These are phyloP conservation scores for Ophiothrix spiculata DNA, from an alignment of 35 echinoderm and acorn worm species.

Conservation along the genomic window DNA sequence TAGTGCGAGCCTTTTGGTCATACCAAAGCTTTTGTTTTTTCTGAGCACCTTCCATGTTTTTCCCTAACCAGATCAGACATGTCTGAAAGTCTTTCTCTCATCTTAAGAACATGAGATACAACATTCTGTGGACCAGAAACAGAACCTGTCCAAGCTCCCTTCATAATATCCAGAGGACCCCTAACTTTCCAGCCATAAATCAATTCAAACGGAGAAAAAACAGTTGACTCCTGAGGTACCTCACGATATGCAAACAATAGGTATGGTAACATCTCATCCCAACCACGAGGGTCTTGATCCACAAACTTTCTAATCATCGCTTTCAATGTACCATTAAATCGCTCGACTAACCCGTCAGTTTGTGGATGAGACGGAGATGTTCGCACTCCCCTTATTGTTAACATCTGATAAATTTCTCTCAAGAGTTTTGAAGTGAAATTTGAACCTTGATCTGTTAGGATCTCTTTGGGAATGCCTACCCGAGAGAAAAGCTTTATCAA, in stretches of 20 bases:
- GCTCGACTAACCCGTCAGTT: slow-evolving; percentile 58
- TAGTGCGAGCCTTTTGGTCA: not conserved
- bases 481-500: slow-evolving; percentile 53
- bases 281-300: slow-evolving; percentile 47
- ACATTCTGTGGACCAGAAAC: slow-evolving; percentile 6
- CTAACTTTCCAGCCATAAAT: slow-evolving; percentile 53
- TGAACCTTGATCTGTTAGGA: slow-evolving; percentile 62
- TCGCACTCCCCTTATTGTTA: slow-evolving; percentile 45
- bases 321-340: slow-evolving; percentile 67
- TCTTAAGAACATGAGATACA: slow-evolving; percentile 6
- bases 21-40: not conserved
- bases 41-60: not conserved
- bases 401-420: slow-evolving; percentile 54
- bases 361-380: slow-evolving; percentile 59
- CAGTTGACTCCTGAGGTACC: slow-evolving; percentile 6
- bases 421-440: slow-evolving; percentile 58
- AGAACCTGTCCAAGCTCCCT: slow-evolving; percentile 62
- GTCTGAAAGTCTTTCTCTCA: not conserved
- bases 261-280: slow-evolving; percentile 60
- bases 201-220: slow-evolving; percentile 64
- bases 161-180: slow-evolving; percentile 54
- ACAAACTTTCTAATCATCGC: slow-evolving; percentile 51
- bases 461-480: slow-evolving; percentile 68
- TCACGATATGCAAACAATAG: slow-evolving; percentile 33
- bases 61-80: slow-evolving; percentile 30